These are phyloP conservation scores for Melanogrammus aeglefinus DNA, from an alignment of 2,797 vertebrate species.

Conservation along the genomic window DNA sequence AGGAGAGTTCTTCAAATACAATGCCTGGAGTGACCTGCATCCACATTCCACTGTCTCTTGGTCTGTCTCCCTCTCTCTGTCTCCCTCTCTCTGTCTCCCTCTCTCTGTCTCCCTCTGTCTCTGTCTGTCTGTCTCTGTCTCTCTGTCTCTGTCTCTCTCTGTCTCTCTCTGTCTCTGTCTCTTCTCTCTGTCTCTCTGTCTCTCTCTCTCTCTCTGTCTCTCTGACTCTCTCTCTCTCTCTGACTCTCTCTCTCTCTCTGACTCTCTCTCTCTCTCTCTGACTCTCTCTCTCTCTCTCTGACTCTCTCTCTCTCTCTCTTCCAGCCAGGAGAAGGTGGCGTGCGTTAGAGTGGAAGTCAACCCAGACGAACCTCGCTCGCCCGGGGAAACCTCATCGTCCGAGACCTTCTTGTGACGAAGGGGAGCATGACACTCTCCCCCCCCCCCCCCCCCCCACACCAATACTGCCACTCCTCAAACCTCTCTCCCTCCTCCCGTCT, in stretches of 20 bases:
- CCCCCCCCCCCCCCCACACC: not conserved
- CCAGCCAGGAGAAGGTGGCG: slow-evolving; percentile 88
- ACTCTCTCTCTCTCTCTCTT: slow-evolving; percentile 32
- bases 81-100: slow-evolving; percentile 4
- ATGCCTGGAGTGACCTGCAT: not conserved
- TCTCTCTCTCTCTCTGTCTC: no score
- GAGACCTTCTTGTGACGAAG: slow-evolving; percentile 87
- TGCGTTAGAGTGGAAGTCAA: slow-evolving; percentile 86
- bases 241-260: not conserved
- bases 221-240: not conserved
- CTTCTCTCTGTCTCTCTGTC: slow-evolving; percentile 7
- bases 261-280: slow-evolving; percentile 31
- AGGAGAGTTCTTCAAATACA: not conserved
- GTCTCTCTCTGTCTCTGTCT: slow-evolving; percentile 26
- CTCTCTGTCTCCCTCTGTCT: no score
- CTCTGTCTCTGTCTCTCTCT: no score
- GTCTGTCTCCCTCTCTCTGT: not conserved
- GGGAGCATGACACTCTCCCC: not conserved
- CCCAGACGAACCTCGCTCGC: slow-evolving; percentile 60
- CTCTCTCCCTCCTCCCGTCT: not conserved
- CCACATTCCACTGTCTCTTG: not conserved
- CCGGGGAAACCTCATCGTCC: slow-evolving; percentile 73
- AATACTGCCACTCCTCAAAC: not conserved
- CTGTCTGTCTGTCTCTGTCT: no score
- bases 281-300: not conserved